phyloP scores from a whole-genome alignment of 2,113 vertebrate genomes.

The Neodontobutis hainanensis region DNA sequence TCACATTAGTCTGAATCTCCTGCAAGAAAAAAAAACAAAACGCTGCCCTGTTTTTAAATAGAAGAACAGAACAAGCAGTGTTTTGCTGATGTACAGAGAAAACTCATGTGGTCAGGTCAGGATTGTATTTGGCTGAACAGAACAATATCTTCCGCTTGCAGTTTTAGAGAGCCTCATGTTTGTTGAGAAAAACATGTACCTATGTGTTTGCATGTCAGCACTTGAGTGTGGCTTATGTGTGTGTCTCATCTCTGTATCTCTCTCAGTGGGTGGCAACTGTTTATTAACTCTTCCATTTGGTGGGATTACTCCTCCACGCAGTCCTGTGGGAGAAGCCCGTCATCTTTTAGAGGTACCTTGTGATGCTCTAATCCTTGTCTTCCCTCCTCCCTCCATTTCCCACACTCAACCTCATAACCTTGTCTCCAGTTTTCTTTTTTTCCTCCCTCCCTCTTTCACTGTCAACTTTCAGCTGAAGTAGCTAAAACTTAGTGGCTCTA shows the following conservation, averaged over 20 bases:
- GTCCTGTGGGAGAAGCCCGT: slow-evolving; percentile 62
- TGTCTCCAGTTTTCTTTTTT: slow-evolving; percentile 20
- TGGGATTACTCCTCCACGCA: slow-evolving; percentile 64
- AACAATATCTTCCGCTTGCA: slow-evolving; percentile 20
- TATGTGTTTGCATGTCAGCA: not conserved
- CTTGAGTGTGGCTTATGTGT: not conserved
- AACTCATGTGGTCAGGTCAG: slow-evolving; percentile 17
- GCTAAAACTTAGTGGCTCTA: slow-evolving; percentile 39
- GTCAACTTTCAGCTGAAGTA: slow-evolving; percentile 65
- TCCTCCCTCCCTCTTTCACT: slow-evolving; percentile 24
- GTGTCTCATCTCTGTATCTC: slow-evolving; percentile 18
- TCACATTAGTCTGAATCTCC: slow-evolving; percentile 23
- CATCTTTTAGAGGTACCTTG: slow-evolving; percentile 61
- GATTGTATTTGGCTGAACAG: not conserved
- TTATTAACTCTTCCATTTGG: slow-evolving; percentile 69
- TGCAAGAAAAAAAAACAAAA: slow-evolving; percentile 10
- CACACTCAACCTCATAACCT: slow-evolving; percentile 61
- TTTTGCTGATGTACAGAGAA: slow-evolving; percentile 50
- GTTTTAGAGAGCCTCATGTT: slow-evolving; percentile 7
- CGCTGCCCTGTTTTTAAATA: not conserved
- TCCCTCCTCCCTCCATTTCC: slow-evolving; percentile 49
- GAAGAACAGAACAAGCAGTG: not conserved
- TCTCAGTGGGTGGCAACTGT: slow-evolving; percentile 69
- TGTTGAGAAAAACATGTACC: slow-evolving; percentile 3
- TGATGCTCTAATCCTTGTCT: slow-evolving; percentile 70